phyloP scores from a whole-genome alignment of 2,888 invertebrate genomes.

The Cheilosia impressa region DNA sequence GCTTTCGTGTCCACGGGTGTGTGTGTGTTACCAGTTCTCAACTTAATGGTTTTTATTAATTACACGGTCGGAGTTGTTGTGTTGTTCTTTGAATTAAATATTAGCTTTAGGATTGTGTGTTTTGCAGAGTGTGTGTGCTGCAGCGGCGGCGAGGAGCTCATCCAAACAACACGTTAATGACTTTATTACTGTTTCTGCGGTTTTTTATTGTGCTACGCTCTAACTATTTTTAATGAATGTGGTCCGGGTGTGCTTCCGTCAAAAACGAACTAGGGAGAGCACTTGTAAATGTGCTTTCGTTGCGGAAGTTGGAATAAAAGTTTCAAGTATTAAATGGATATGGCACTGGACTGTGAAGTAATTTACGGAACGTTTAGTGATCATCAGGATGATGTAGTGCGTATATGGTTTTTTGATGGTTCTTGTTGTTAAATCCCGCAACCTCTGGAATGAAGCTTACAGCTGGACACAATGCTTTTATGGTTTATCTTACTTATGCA shows the following conservation, averaged over 20 bases:
- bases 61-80: conserved; percentile 14
- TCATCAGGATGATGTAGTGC: neutral
- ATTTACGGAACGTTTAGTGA: neutral
- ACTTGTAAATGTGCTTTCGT: neutral
- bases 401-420: neutral
- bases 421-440: neutral
- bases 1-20: neutral
- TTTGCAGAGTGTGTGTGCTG: too few species aligned
- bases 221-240: conserved; percentile 45
- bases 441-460: too few species aligned
- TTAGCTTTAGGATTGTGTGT: neutral
- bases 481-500: neutral
- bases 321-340: neutral
- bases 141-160: neutral
- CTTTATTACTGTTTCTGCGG: conserved; percentile 45
- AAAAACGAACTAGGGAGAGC: neutral
- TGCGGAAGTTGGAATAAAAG: neutral
- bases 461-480: neutral
- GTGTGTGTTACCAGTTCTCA: conserved; percentile 4
- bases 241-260: neutral
- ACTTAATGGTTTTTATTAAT: conserved; percentile 46
- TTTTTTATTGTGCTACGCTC: conserved; percentile 35
- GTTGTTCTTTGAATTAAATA: neutral
- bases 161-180: conserved; percentile 24
- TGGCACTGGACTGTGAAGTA: neutral